Conservation (phyloP, 2,888 invertebrate species). For the Dyspetes luteomarginatus region DNA sequence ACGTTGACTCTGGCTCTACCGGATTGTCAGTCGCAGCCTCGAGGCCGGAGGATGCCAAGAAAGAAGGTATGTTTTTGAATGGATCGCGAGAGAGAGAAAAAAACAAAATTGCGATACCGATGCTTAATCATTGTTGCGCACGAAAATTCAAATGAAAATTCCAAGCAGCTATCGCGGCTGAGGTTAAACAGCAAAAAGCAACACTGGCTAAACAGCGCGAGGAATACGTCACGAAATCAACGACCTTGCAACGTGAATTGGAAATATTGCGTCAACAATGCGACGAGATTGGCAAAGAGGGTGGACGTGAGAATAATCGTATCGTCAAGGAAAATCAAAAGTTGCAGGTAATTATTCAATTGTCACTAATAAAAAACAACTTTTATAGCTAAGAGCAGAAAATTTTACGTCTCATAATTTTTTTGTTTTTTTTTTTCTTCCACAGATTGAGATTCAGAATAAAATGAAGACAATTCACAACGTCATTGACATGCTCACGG, state of each 20-base stretch:
- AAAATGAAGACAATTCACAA: constrained; percentile 93
- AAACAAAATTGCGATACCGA: background rate
- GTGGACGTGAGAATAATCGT: constrained; percentile 90
- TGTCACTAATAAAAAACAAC: background rate
- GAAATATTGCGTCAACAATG: constrained; percentile 92
- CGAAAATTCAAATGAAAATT: constrained; percentile 18
- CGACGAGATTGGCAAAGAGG: constrained; percentile 89
- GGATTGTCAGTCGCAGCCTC: constrained; percentile 71
- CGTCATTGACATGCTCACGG: constrained; percentile 94
- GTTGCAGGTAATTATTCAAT: constrained; percentile 88
- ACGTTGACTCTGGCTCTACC: constrained; percentile 73
- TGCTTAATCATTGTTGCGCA: background rate
- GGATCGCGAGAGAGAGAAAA: too few relatives aligned
- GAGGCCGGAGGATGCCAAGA: constrained; percentile 81
- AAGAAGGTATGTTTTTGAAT: constrained; percentile 78
- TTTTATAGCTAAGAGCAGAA: background rate
- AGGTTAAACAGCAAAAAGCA: constrained; percentile 92
- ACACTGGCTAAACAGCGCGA: constrained; percentile 92
- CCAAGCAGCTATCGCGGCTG: constrained; percentile 89
- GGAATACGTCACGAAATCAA: constrained; percentile 91
- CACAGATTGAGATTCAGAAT: constrained; percentile 91
- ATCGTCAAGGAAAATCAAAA: constrained; percentile 93
- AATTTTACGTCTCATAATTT: too few relatives aligned
- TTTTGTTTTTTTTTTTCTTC: too few relatives aligned
- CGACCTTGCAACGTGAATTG: constrained; percentile 90